Evolutionary conservation across 2,888 invertebrate genomes (phyloP).

Genomic region (Eupithecia vulgata): DNA sequence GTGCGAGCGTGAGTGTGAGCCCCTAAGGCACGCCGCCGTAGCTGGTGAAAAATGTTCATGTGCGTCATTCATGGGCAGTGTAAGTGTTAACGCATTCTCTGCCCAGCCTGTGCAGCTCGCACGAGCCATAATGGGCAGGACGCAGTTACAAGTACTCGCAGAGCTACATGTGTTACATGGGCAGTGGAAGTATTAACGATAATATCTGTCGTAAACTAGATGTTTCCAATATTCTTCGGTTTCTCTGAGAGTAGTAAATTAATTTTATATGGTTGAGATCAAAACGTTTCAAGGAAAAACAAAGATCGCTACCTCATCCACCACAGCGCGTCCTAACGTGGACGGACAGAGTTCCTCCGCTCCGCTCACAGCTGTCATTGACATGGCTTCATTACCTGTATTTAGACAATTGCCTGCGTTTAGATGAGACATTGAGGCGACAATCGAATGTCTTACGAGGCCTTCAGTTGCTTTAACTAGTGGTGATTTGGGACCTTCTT

Average conservation of each 20-base stretch:
- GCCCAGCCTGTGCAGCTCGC: too few relatives aligned
- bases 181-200: too few relatives aligned
- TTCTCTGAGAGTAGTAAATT: not conserved
- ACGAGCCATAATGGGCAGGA: too few relatives aligned
- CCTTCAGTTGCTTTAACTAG: not conserved
- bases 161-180: too few relatives aligned
- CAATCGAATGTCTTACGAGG: constrained; percentile 7
- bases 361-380: constrained; percentile 48
- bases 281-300: not conserved
- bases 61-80: too few relatives aligned
- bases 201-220: not conserved
- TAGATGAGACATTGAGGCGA: constrained; percentile 19
- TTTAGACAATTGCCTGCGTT: constrained; percentile 33
- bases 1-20: too few relatives aligned
- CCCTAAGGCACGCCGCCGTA: too few relatives aligned
- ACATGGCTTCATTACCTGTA: constrained; percentile 42
- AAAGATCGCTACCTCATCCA: not conserved
- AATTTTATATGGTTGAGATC: not conserved
- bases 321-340: constrained; percentile 11
- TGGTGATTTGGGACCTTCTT: not conserved
- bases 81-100: too few relatives aligned
- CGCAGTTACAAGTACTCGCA: too few relatives aligned
- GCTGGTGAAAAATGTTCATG: too few relatives aligned
- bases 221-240: not conserved
- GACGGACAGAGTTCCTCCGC: constrained; percentile 49